Conservation (phyloP, 2,113 vertebrate genomes). For the Anhinga anhinga region DNA sequence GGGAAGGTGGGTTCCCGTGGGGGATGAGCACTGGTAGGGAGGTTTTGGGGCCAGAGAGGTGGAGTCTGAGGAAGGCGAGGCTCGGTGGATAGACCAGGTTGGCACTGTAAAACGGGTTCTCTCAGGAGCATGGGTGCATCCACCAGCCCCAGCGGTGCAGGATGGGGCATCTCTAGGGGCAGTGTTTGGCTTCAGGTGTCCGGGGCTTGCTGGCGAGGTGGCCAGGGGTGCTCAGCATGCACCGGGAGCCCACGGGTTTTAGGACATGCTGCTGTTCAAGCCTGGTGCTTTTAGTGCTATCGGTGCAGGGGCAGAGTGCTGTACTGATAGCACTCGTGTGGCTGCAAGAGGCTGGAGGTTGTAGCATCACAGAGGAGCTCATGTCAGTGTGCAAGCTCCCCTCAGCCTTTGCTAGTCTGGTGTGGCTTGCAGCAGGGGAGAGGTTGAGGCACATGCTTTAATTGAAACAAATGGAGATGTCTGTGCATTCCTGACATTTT, state of each 20-base stretch:
- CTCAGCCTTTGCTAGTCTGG: background rate
- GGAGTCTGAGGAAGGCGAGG: background rate
- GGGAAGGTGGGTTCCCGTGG: background rate
- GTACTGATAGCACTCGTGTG: too few species aligned
- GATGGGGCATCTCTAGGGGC: background rate
- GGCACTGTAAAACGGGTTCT: background rate
- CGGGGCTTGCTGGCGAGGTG: background rate
- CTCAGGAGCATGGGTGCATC: background rate
- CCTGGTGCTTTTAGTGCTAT: background rate
- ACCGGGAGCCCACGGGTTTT: background rate
- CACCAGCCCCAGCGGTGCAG: fast-evolving
- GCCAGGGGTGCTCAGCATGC: fast-evolving
- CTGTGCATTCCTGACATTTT: background rate
- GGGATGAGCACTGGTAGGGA: background rate
- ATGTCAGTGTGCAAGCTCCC: background rate
- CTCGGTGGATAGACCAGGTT: background rate
- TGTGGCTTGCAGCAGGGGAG: background rate
- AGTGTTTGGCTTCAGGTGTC: background rate
- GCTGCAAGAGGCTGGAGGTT: background rate
- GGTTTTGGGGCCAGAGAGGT: background rate
- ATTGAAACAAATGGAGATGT: background rate
- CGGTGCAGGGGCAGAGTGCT: fast-evolving
- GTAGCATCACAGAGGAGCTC: background rate
- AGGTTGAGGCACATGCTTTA: background rate
- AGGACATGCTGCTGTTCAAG: background rate